These are phyloP conservation scores for Galbula dea DNA, from an alignment of 2,113 vertebrate species.

Conservation along the genomic window DNA sequence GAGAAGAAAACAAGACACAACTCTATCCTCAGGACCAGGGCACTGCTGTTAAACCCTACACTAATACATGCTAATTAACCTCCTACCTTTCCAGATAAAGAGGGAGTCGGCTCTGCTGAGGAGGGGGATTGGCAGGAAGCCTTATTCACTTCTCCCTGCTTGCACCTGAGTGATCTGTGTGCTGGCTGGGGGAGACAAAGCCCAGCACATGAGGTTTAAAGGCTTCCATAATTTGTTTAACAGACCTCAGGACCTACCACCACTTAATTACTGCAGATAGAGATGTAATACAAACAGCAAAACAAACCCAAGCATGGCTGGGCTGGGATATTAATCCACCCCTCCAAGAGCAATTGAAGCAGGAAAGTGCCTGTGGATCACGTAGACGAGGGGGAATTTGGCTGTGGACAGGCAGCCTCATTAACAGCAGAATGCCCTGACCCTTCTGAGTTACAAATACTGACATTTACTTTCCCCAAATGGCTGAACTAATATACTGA, in stretches of 20 bases:
- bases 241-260: not conserved
- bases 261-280: not conserved
- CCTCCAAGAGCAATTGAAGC: not conserved
- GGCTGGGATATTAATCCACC: slow-evolving; percentile 10
- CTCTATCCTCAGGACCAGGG: not conserved
- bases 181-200: not conserved
- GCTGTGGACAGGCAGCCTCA: not conserved
- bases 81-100: not conserved
- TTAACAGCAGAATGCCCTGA: not conserved
- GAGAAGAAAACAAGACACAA: not conserved
- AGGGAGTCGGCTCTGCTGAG: not conserved
- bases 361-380: not conserved
- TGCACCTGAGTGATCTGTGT: fast-evolving
- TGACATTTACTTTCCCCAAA: slow-evolving; percentile 32
- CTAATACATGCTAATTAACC: not conserved
- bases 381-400: not conserved
- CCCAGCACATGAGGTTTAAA: not conserved
- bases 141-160: not conserved
- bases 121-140: not conserved
- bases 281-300: not conserved
- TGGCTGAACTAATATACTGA: slow-evolving; percentile 1
- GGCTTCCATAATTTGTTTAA: not conserved
- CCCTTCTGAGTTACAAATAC: not conserved
- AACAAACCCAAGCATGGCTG: not conserved
- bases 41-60: not conserved